These are phyloP conservation scores for Rhinophrynus dorsalis DNA, from an alignment of 2,797 vertebrate species.

Conservation along the genomic window DNA sequence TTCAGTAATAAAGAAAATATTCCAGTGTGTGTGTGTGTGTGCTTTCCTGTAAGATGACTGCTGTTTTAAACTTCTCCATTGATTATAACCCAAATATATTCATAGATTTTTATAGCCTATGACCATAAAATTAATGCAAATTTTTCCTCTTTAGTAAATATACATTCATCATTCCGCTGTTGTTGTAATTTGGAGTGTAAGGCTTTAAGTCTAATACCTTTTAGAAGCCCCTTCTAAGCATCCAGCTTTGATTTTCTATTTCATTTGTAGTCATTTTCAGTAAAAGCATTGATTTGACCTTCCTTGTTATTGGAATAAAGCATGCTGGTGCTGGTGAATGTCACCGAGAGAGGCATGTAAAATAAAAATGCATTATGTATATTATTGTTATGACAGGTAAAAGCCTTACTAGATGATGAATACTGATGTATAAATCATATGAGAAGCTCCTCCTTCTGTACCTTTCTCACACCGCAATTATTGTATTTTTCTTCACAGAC, in stretches of 20 bases:
- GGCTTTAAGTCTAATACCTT: conserved; percentile 33
- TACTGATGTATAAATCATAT: background rate
- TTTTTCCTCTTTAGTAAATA: background rate
- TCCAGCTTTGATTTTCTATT: conserved; percentile 44
- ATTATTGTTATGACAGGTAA: background rate
- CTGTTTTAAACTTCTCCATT: background rate
- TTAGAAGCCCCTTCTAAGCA: conserved; percentile 23
- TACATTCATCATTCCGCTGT: conserved; percentile 32
- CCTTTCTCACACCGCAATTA: conserved; percentile 27
- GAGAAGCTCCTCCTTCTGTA: conserved; percentile 10
- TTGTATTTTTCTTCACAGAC: conserved; percentile 69
- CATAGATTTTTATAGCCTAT: conserved; percentile 3
- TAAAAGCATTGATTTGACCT: conserved; percentile 44
- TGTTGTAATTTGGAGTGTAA: conserved; percentile 22
- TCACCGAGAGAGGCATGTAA: conserved; percentile 35
- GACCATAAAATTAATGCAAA: background rate
- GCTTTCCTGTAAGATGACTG: too few species aligned
- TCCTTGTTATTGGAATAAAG: conserved; percentile 39
- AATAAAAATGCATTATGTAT: conserved; percentile 47
- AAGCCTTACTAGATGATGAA: conserved; percentile 21
- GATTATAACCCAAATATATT: background rate
- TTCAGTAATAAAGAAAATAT: too few species aligned
- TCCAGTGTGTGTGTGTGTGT: too few species aligned
- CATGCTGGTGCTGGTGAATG: conserved; percentile 22
- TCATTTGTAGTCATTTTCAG: conserved; percentile 35